Percentiles rank a stretch among this genome's conserved stretches.
Conservation (phyloP, 2,797 vertebrate species). For the Chelidonichthys spinosus region DNA sequence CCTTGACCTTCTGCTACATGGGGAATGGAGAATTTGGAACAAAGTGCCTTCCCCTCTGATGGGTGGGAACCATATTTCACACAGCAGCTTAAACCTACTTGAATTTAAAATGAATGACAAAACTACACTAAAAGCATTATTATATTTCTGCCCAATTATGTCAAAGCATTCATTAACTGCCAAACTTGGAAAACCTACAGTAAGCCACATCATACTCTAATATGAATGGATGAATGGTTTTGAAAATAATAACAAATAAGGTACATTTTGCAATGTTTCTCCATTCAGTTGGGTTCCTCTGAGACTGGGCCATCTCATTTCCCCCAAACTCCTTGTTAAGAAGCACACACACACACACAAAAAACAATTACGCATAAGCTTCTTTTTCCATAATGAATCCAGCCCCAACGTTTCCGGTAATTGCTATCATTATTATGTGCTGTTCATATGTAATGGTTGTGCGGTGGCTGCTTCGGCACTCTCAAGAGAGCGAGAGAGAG, state of each 20-base stretch:
- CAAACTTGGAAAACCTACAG: neutral
- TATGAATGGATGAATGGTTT: neutral
- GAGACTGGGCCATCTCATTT: slow-evolving; percentile 33
- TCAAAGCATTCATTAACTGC: neutral
- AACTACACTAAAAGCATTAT: neutral
- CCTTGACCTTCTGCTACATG: neutral
- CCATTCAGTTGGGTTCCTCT: slow-evolving; percentile 22
- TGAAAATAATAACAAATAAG: neutral
- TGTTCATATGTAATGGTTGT: slow-evolving; percentile 42
- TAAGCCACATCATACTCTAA: neutral
- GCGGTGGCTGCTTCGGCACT: slow-evolving; percentile 1
- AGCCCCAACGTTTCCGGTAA: slow-evolving; percentile 42
- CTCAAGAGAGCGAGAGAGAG: no score
- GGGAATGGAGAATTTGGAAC: neutral
- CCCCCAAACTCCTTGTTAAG: slow-evolving; percentile 38
- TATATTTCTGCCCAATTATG: neutral
- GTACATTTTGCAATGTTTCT: slow-evolving; percentile 22
- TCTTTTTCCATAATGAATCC: slow-evolving; percentile 50
- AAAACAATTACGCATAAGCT: slow-evolving; percentile 44
- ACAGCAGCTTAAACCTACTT: neutral
- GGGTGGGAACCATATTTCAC: neutral
- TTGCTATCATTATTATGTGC: slow-evolving; percentile 51
- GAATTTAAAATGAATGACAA: neutral
- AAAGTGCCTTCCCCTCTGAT: neutral
- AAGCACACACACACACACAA: slow-evolving; percentile 39